Base-by-base conservation (phyloP, 2,113 vertebrate species). In the Pangasianodon gigas region DNA sequence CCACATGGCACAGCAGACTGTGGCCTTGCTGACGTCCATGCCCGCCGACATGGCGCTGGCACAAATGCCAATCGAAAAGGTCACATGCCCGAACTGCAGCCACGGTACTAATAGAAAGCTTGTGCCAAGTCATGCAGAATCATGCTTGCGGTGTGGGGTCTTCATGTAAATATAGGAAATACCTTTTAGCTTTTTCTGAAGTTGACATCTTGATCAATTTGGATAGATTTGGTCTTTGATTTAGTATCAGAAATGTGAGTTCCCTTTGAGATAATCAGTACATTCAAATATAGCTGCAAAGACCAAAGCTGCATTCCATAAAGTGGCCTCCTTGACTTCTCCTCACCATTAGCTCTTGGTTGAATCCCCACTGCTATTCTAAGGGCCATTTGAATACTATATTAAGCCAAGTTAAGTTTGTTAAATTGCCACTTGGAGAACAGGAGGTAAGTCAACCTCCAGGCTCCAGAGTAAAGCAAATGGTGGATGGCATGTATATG, bases 1-100 rank as follows among this genome's bases (percentile, higher is more conserved):
- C 97, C 97, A 97, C 97, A 97, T 97, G 96, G 96, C 94, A 95
- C 93, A 93, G 96, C 97, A 96, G 96, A 97, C 96, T 95, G 96
- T 91, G 93, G 96, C 94, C 69, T 51, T 86, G 51, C 89, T 90
- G 92, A 96, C 92, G 94, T 92, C 93, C 88, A 87, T 54, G 92
- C 89, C 60, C 92, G 86, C 89, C 52, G 90, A 91, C 91, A 90
- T 87, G 89, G 89, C 91, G 84, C 84, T 92, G 52, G 84, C 8
- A 65, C 92, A 94, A 92, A 93, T 91, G 91, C 90, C 93, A 93
- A 79, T 92, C 86, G 9, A 89, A 95, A 95, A 95, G 94, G 95
- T 95, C 93, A 94, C 87, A 13, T 56, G 89, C 85, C 90, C 88
- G 44, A 54, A 44, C 58, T 85, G 90, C 44, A 82, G 48, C 86